Evolutionary conservation across 2,888 invertebrate species (phyloP), one percentile per base, ranked within the genome.

Genomic region (Napeogenes sylphis): DNA sequence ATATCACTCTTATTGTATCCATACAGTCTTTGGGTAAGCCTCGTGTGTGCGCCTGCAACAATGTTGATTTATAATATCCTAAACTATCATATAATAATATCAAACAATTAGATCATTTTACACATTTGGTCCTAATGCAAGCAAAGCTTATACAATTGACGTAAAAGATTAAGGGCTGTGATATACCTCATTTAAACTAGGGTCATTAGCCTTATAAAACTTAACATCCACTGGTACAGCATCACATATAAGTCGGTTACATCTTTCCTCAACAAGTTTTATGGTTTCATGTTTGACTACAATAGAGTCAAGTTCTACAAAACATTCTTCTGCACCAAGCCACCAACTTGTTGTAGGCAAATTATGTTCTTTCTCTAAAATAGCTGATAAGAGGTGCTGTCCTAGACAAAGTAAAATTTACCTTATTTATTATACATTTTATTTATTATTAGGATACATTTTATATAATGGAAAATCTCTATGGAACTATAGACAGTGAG

Each of bases 301-400:
- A 30, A 90, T 84, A 0, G 92, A 89, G 72, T 92, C 92, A 73
- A 92, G 80, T 83, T 97, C 97, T 59, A 97, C 93, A 74, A 94
- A 92, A 3, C 94, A 94, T 51, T 93, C 92, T 0, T 94, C 94
- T 55, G 93, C 92, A 0, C 96, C 97, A 0, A 96, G 88, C 94
- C 95, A 96, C 96, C 96, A 96, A 2, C 96, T 95, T 0, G 94
- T 94, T 4, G 97, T 97, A 0, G 91, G 83, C 64, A 93, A 92
- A 12, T 92, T 92, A 82, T 92, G 94, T 73, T 94, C 92, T 32
- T 90, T 88, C 71, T 96, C 95, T 45, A 96, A 91, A 56, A 97
- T 83, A 0, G 96, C 96, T 12, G 96, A 94, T 32, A 97, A 92
- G 38, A 97, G 90, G 83, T 97, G 97, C 78, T 97, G 97, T 0